Conservation (phyloP, 1,140 invertebrate genomes). For the Pachypeltis micranthus region DNA sequence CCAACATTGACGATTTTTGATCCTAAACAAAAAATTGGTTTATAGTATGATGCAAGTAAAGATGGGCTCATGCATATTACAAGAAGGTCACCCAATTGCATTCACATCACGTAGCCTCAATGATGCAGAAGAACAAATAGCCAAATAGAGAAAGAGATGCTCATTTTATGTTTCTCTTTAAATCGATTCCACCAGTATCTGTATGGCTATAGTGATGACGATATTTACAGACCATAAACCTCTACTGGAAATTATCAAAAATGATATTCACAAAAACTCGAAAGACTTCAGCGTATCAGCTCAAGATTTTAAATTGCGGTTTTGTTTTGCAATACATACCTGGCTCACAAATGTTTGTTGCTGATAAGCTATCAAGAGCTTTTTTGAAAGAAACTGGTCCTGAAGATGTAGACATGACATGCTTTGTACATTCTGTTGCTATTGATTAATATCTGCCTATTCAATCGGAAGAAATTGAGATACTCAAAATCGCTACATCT, state of each 20-base stretch:
- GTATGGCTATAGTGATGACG: constrained; percentile 26
- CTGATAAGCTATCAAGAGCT: constrained; percentile 23
- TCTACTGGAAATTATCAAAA: constrained; percentile 33
- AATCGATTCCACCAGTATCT: constrained; percentile 32
- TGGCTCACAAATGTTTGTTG: constrained; percentile 23
- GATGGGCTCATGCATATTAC: constrained; percentile 28
- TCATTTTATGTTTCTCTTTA: constrained; percentile 33
- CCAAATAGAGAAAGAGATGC: constrained; percentile 37
- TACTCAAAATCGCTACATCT: constrained; percentile 11
- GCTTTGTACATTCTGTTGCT: constrained; percentile 7
- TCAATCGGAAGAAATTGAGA: neutral
- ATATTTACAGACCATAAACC: constrained; percentile 37
- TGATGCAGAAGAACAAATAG: constrained; percentile 31
- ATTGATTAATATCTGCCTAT: constrained; percentile 12
- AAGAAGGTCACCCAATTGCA: constrained; percentile 28
- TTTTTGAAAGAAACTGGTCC: constrained; percentile 11
- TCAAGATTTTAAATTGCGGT: constrained; percentile 34
- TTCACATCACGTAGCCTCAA: constrained; percentile 31
- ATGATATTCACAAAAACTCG: constrained; percentile 33
- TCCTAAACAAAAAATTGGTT: constrained; percentile 15
- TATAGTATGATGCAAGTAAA: constrained; percentile 29
- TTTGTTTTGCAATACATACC: constrained; percentile 32
- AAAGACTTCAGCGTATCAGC: constrained; percentile 33
- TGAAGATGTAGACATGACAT: constrained; percentile 6
- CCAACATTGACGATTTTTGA: constrained; percentile 29